Evolutionary conservation across 2,888 invertebrate genomes (phyloP), one percentile per base, ranked within the genome.

Genomic region (Drosophila melanosoma): DNA sequence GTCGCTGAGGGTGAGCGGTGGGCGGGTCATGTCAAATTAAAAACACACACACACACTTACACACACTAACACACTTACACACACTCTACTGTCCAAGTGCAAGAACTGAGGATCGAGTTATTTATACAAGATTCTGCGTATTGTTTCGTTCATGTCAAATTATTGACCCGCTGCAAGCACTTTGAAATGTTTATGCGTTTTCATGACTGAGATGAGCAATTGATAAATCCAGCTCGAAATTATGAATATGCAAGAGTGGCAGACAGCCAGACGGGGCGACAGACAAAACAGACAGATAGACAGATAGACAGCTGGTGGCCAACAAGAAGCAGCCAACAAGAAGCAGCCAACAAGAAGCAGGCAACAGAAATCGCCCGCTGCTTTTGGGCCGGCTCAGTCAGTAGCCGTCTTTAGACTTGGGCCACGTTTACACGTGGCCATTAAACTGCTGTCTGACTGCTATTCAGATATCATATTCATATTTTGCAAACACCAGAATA

Each of bases 181-280:
- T 81, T 85, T 91, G 92, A 92, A 91, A 92, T 92, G 92, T 92
- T 92, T 92, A 92, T 92, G 91, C 82, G 87, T 88, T 91, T 92
- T 86, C 91, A 91, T 91, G 91, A 90, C 91, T 81, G 83, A 92
- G 91, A 92, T 92, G 88, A 86, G 88, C 91, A 91, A 92, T 92
- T 91, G 91, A 92, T 92, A 92, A 91, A 78, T 89, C 66, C 72
- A 68, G 66, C 83, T 80, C 57, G 57, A 80, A 87, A 83, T 87
- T 85, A 85, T 87, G 89, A 89, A 89, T 89, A 88, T 88, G 84
- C 84, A 81, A 69, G 72, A 69, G 73, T 80, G 79, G 65, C 63
- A 45, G 60, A 42, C 68, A 45, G 49, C 49, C 56, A 38, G 29
- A 45, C 62, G 5, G 29, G 36, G 33, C 40, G 23, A 38, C 59